phyloP scores from a whole-genome alignment of 2,797 vertebrate species.

The Synaphobranchus kaupii region DNA sequence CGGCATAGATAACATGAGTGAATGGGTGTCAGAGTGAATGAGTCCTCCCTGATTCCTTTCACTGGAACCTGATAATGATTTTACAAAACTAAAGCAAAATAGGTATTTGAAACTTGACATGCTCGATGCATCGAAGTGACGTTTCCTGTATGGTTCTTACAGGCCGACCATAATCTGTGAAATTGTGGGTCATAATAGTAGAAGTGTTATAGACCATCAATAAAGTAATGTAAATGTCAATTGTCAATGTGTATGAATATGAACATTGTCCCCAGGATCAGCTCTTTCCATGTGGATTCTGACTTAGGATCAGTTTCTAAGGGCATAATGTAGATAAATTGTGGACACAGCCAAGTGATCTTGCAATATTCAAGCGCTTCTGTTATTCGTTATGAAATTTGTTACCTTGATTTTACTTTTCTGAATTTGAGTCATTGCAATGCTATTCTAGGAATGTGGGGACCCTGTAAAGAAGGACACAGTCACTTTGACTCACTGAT shows the following conservation, averaged over 20 bases:
- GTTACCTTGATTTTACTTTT: neutral
- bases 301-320: too few relatives aligned
- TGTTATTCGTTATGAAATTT: neutral
- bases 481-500: constrained; percentile 83
- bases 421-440: neutral
- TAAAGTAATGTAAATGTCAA: too few relatives aligned
- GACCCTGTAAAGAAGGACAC: neutral
- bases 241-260: too few relatives aligned
- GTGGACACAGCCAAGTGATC: neutral
- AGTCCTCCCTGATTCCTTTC: neutral
- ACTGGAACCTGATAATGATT: neutral
- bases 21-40: neutral
- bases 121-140: neutral
- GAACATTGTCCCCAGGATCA: too few relatives aligned
- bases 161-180: neutral
- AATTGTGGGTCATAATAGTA: neutral
- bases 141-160: neutral
- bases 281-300: too few relatives aligned
- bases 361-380: neutral
- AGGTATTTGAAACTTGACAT: neutral
- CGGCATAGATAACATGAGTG: neutral
- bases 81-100: neutral
- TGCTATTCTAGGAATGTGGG: neutral
- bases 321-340: neutral
- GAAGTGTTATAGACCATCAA: too few relatives aligned